Conservation (phyloP, 2,113 vertebrate genomes). For the Pseudopipra pipra region DNA sequence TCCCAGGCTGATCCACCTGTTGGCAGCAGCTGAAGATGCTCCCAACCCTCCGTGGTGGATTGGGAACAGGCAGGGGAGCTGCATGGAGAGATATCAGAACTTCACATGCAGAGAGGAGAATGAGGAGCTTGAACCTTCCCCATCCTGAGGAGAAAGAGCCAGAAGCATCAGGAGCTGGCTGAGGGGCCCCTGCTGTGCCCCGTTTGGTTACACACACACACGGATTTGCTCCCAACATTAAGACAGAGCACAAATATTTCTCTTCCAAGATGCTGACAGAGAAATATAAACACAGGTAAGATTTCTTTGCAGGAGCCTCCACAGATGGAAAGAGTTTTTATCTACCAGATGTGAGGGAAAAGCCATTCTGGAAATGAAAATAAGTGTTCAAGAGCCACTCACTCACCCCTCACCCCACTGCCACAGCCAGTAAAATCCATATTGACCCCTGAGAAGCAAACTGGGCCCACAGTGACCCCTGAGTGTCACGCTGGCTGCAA, state of each 20-base stretch:
- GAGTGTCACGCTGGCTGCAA: neutral
- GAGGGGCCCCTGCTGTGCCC: neutral
- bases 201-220: too few species aligned
- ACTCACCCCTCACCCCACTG: neutral
- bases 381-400: neutral
- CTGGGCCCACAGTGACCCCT: neutral
- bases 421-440: neutral
- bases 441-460: accelerated
- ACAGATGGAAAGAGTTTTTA: neutral
- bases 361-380: neutral
- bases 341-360: neutral
- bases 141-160: neutral
- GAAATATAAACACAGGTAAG: neutral
- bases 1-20: neutral
- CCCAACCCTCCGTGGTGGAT: neutral
- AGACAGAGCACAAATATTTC: neutral
- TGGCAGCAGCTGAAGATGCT: neutral
- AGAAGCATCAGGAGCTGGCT: neutral
- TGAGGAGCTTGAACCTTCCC: neutral
- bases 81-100: neutral
- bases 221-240: neutral
- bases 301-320: neutral
- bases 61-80: neutral
- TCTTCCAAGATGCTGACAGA: neutral
- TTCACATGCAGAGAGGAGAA: neutral